Percentiles rank a stretch among this genome's conserved stretches.
phyloP scores from a whole-genome alignment of 2,888 invertebrate species.

The Eledona agricola region DNA sequence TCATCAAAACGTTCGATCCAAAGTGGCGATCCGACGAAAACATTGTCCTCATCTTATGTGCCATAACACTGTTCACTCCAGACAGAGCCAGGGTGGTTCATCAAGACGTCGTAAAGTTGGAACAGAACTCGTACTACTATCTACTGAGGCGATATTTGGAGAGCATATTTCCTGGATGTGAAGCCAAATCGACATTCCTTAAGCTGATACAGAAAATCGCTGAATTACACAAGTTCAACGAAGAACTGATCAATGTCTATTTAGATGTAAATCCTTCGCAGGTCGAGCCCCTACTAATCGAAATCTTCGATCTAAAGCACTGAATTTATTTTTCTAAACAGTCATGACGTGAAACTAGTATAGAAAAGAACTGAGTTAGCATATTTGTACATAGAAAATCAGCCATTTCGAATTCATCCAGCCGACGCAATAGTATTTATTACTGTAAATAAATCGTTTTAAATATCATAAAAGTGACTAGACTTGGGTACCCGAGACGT shows the following conservation, averaged over 20 bases:
- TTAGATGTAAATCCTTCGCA: constrained; percentile 90
- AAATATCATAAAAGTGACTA: constrained; percentile 41
- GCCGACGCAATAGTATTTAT: constrained; percentile 23
- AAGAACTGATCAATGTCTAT: constrained; percentile 91
- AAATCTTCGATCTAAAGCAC: constrained; percentile 92
- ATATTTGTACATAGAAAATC: constrained; percentile 17
- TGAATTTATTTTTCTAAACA: constrained; percentile 13
- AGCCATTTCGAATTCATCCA: constrained; percentile 13
- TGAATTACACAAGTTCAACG: constrained; percentile 87
- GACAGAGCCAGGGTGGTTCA: constrained; percentile 82
- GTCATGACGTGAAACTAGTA: constrained; percentile 1
- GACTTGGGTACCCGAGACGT: constrained; percentile 35
- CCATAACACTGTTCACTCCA: constrained; percentile 90
- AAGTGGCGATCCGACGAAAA: constrained; percentile 88
- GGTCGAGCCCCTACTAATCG: constrained; percentile 91
- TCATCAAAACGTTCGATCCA: constrained; percentile 85
- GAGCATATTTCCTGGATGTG: constrained; percentile 84
- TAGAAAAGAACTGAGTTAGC: constrained; percentile 12
- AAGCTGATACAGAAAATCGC: constrained; percentile 91
- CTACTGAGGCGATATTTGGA: constrained; percentile 84
- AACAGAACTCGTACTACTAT: constrained; percentile 93
- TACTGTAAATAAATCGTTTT: constrained; percentile 29
- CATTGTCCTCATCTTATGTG: constrained; percentile 89
- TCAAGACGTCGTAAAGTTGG: constrained; percentile 82
- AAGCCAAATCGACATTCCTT: constrained; percentile 86